Evolutionary conservation across 2,888 invertebrate species (phyloP), one percentile per base, ranked within the genome.

Genomic region (Synergus gifuensis): DNA sequence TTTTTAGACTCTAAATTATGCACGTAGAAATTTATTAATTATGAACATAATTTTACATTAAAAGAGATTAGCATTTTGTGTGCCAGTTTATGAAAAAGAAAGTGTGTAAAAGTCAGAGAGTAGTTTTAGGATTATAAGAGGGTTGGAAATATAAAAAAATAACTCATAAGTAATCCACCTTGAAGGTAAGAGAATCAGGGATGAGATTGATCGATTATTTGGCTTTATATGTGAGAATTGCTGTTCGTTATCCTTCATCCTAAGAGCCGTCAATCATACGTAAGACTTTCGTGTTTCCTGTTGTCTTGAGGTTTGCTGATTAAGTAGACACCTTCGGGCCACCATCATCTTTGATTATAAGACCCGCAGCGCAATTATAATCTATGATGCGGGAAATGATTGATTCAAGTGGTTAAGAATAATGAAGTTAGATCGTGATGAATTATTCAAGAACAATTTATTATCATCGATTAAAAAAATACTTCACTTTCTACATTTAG

Each of bases 271-370:
- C 73, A 54, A 4, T 73, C 49, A 73, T 36, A 14, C 73, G 7
- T 54, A 73, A 73, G 73, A 49, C 73, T 73, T 54, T 73, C 28
- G n/a, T 73, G 69, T 69, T 69, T 69, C 46, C 28, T 28, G 69
- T 49, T 69, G 69, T 69, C 69, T 49, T 46, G 28, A 28, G 46
- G 69, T 69, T 46, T 28, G 22, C 69, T 69, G 69, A 69, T 49
- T 69, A 49, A 69, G 69, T 49, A 69, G 49, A 16, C 44, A 22
- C 28, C 22, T 46, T 28, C 46, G 16, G 28, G 12, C 69, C 46
- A 69, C 69, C 69, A 69, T 69, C 46, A 69, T 69, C 69, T 28
- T 69, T 69, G 46, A 44, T 69, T 44, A 67, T 67, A 28, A 28
- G 4, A 28, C 44, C 69, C 46, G 22, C 28, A 69, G 8, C 49